These are phyloP conservation scores for Bombus consobrinus DNA, from an alignment of 1,140 invertebrate genomes.

Conservation along the genomic window DNA sequence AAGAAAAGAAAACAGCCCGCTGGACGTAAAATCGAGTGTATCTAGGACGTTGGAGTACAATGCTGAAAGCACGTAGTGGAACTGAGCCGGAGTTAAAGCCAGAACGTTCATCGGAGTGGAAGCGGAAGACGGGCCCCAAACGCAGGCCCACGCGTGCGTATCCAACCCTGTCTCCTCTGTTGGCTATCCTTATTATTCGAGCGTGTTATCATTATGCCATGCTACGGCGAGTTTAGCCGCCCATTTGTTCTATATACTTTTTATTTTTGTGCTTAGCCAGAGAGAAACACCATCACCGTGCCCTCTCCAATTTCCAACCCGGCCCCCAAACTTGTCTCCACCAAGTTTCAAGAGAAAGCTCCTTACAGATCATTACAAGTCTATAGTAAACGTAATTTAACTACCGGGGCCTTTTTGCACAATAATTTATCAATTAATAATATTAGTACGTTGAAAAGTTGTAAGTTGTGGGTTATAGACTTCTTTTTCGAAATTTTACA, in stretches of 20 bases:
- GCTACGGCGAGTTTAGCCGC: conserved; percentile 71
- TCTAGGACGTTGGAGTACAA: conserved; percentile 67
- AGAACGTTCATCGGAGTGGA: conserved; percentile 66
- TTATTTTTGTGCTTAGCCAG: conserved; percentile 63
- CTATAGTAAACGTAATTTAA: neutral
- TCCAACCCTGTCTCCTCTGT: conserved; percentile 83
- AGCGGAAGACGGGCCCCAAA: conserved; percentile 81
- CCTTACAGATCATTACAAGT: neutral
- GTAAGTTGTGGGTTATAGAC: too few relatives aligned
- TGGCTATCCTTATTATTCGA: conserved; percentile 82
- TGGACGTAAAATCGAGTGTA: conserved; percentile 43
- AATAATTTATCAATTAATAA: neutral
- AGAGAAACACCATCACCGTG: neutral
- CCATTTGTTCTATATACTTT: conserved; percentile 65
- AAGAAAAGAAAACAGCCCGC: conserved; percentile 26
- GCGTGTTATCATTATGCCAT: conserved; percentile 81
- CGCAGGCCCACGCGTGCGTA: conserved; percentile 81
- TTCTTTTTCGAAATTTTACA: too few relatives aligned
- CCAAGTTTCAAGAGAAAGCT: neutral
- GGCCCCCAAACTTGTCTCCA: too few relatives aligned
- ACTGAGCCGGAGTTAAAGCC: conserved; percentile 63
- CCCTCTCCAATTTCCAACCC: neutral
- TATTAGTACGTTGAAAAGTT: too few relatives aligned
- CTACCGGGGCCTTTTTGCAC: neutral
- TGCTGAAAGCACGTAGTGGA: conserved; percentile 66